Evolutionary conservation across 2,797 vertebrate species (phyloP).

Genomic region (Bothrops alternatus): DNA sequence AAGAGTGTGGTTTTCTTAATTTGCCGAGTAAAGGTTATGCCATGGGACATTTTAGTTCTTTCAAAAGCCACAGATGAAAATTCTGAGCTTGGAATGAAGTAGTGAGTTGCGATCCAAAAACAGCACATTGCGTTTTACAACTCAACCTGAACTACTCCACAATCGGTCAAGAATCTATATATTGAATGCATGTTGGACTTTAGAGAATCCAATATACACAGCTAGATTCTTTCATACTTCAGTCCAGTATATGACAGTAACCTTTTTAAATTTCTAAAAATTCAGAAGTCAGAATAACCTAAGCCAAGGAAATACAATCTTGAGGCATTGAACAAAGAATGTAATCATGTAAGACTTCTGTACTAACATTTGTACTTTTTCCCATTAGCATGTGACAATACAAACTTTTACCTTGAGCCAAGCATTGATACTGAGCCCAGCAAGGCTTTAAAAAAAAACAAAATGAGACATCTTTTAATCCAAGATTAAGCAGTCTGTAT

Average conservation of each 20-base stretch:
- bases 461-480: neutral
- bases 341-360: neutral
- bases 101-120: accelerated
- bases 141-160: accelerated
- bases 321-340: neutral
- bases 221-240: neutral
- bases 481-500: neutral
- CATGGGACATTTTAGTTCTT: neutral
- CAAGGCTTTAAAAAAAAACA: neutral
- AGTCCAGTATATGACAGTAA: neutral
- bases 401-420: neutral
- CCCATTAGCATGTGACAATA: neutral
- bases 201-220: neutral
- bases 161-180: neutral
- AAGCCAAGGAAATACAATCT: neutral
- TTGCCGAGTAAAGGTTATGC: neutral
- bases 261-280: neutral
- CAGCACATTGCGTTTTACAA: accelerated
- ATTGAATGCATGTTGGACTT: accelerated
- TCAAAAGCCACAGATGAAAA: neutral
- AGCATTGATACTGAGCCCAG: neutral
- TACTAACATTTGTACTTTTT: neutral
- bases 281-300: neutral
- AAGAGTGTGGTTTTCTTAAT: neutral
- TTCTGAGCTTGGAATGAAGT: accelerated